Evolutionary conservation across 2,797 vertebrate genomes (phyloP).

Genomic region (Erpetoichthys calabaricus): DNA sequence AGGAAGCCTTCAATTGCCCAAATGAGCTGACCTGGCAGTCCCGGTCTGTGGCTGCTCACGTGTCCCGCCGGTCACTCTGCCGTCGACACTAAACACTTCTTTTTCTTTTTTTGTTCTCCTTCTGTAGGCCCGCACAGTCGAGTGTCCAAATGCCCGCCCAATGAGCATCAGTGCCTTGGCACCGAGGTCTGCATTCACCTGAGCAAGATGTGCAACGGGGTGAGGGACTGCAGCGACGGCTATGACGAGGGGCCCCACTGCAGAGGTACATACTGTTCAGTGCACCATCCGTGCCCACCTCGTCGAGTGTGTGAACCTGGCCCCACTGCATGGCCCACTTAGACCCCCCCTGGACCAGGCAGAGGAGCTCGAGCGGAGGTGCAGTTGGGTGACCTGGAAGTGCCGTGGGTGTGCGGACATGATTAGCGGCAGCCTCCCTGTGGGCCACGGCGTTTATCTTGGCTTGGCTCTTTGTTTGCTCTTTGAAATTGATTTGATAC

Average conservation of each 20-base stretch:
- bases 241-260: conserved; percentile 85
- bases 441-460: not conserved
- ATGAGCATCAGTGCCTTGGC: conserved; percentile 77
- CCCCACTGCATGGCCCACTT: fast-evolving
- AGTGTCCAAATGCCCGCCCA: conserved; percentile 75
- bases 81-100: not conserved
- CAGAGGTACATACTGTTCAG: conserved; percentile 50
- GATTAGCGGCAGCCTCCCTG: not conserved
- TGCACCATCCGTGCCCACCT: no score
- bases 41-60: not conserved
- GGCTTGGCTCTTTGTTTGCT: conserved; percentile 6
- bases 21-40: not conserved
- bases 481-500: conserved; percentile 44
- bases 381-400: not conserved
- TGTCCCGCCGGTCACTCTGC: no score
- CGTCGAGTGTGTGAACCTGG: not conserved
- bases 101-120: conserved; percentile 4
- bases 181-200: conserved; percentile 76
- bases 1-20: not conserved
- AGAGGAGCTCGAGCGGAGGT: not conserved
- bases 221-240: conserved; percentile 70
- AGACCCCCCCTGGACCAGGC: not conserved
- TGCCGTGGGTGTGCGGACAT: not conserved
- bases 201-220: conserved; percentile 75
- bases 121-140: conserved; percentile 73